These are phyloP conservation scores for Drosophila eugracilis DNA, from an alignment of 1,140 invertebrate species.

Conservation along the genomic window DNA sequence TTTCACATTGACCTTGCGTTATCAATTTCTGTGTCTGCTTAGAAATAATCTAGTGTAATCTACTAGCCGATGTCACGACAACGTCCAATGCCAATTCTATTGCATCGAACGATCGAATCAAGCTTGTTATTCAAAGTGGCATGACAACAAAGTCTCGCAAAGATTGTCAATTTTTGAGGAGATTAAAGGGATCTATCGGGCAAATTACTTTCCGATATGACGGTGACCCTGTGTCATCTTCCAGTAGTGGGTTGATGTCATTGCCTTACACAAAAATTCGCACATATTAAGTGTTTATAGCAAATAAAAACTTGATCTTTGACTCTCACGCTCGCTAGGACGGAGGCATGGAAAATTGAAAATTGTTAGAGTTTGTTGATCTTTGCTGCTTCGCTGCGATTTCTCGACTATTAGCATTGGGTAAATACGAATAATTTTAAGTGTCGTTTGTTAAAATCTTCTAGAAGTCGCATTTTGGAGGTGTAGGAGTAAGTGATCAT, in stretches of 20 bases:
- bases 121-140: neutral
- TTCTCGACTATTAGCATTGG: slow-evolving; percentile 13
- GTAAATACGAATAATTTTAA: slow-evolving; percentile 33
- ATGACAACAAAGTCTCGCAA: slow-evolving; percentile 10
- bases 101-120: slow-evolving; percentile 17
- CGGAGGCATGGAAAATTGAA: slow-evolving; percentile 21
- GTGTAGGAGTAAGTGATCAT: neutral
- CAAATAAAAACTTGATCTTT: slow-evolving; percentile 49
- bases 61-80: slow-evolving; percentile 25
- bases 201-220: slow-evolving; percentile 1
- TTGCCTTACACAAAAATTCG: slow-evolving; percentile 20
- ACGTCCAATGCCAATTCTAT: neutral
- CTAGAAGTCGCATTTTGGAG: slow-evolving; percentile 4
- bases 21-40: slow-evolving; percentile 1
- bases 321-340: slow-evolving; percentile 17
- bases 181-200: neutral
- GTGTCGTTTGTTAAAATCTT: slow-evolving; percentile 4
- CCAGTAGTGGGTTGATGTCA: slow-evolving; percentile 31
- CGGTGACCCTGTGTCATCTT: slow-evolving; percentile 24
- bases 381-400: slow-evolving; percentile 17
- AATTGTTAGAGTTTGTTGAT: slow-evolving; percentile 29
- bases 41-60: slow-evolving; percentile 17
- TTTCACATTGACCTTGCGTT: slow-evolving; percentile 9
- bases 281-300: slow-evolving; percentile 23
- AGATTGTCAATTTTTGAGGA: neutral